These are phyloP conservation scores for Thelaira solivaga DNA, from an alignment of 2,888 invertebrate species.

Conservation along the genomic window DNA sequence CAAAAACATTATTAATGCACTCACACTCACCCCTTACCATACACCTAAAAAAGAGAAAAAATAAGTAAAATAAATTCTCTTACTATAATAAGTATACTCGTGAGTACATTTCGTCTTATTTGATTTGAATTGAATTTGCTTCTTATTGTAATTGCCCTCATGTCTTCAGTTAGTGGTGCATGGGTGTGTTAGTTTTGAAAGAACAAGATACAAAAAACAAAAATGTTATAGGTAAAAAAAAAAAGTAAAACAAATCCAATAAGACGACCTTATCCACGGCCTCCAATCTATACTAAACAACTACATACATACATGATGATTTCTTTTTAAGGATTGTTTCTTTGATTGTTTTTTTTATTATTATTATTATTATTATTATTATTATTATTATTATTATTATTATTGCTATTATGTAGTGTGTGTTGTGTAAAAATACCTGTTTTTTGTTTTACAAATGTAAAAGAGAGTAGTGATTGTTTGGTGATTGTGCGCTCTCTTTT, in stretches of 20 bases:
- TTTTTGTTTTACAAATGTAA: not conserved
- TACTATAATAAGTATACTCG: not conserved
- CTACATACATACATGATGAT: conserved; percentile 41
- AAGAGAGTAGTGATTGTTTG: conserved; percentile 17
- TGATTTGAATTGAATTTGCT: conserved; percentile 4
- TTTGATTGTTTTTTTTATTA: not conserved
- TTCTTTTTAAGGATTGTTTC: not conserved
- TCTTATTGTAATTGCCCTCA: conserved; percentile 17
- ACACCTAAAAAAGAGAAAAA: not conserved
- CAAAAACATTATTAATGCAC: not conserved
- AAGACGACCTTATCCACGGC: conserved; percentile 59
- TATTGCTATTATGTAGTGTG: not conserved
- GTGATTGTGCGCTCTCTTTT: conserved; percentile 45
- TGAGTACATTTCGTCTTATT: conserved; percentile 19
- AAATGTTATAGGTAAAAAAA: not conserved
- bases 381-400: no score
- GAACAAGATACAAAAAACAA: conserved; percentile 5
- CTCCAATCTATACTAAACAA: conserved; percentile 42
- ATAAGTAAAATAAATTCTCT: not conserved
- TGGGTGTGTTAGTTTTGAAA: conserved; percentile 33
- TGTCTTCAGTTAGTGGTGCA: not conserved
- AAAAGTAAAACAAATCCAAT: conserved; percentile 25
- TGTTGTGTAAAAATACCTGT: not conserved
- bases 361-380: no score
- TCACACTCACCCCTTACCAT: not conserved